Evolutionary conservation across 2,888 invertebrate species (phyloP).

Genomic region (Sthenelais limicola): DNA sequence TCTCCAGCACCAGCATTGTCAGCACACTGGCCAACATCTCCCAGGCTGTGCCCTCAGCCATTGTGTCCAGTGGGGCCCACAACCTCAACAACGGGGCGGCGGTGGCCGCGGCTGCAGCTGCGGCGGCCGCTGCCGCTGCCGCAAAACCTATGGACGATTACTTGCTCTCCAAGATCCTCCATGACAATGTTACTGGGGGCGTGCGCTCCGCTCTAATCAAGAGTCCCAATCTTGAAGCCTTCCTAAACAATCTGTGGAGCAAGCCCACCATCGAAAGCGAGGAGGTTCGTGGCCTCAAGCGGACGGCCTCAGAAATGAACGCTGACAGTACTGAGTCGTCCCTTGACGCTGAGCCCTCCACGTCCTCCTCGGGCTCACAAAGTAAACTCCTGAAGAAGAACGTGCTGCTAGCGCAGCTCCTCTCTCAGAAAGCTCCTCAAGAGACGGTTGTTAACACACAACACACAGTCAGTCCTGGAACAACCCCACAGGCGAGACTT

Average conservation of each 20-base stretch:
- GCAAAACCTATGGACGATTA: constrained; percentile 38
- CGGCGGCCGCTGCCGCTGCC: neutral
- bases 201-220: no score
- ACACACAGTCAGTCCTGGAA: constrained; percentile 58
- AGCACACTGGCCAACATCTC: no score
- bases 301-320: constrained; percentile 30
- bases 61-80: no score
- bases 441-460: constrained; percentile 62
- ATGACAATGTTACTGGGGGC: constrained; percentile 39
- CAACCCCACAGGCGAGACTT: constrained; percentile 76
- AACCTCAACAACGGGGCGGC: no score
- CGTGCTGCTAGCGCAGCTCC: constrained; percentile 64
- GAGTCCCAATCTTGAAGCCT: constrained; percentile 53
- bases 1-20: no score
- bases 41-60: no score
- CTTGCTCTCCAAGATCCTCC: constrained; percentile 34
- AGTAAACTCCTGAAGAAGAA: constrained; percentile 61
- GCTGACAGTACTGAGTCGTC: constrained; percentile 56
- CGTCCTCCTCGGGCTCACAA: constrained; percentile 35
- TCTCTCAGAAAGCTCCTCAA: constrained; percentile 59
- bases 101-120: neutral
- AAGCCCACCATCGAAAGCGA: constrained; percentile 51
- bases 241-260: constrained; percentile 61
- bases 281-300: constrained; percentile 21
- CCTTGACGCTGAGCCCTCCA: constrained; percentile 48